Evolutionary conservation across 1,140 invertebrate species (phyloP).

Genomic region (Aphelinus certus): DNA sequence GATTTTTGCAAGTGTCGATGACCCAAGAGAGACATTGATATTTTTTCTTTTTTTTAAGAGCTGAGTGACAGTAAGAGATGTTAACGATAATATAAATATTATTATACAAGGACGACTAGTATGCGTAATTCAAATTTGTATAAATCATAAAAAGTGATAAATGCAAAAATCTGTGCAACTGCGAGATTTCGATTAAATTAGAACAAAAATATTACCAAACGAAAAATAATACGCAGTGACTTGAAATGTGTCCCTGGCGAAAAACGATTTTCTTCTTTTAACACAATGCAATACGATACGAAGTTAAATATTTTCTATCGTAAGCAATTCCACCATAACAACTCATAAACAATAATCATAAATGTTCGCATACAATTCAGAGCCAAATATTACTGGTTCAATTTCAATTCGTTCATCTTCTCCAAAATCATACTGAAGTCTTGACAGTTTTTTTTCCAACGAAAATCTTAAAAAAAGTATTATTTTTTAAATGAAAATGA

Average conservation of each 20-base stretch:
- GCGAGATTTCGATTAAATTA: conserved; percentile 34
- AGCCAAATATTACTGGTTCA: too few relatives aligned
- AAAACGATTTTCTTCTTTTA: background rate
- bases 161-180: conserved; percentile 8
- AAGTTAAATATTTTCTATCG: too few relatives aligned
- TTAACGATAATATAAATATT: conserved; percentile 39
- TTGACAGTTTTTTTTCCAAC: too few relatives aligned
- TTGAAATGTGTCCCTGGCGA: conserved; percentile 27
- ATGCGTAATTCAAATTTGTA: conserved; percentile 21
- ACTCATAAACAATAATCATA: too few relatives aligned
- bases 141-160: conserved; percentile 27
- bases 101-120: conserved; percentile 42
- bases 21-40: conserved; percentile 19
- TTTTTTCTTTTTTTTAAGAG: conserved; percentile 10
- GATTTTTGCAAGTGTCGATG: conserved; percentile 27
- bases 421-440: too few relatives aligned
- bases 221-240: conserved; percentile 31
- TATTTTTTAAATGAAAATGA: too few relatives aligned
- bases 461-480: too few relatives aligned
- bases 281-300: background rate
- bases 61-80: conserved; percentile 25
- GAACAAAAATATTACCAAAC: conserved; percentile 43
- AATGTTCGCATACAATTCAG: too few relatives aligned
- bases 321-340: too few relatives aligned
- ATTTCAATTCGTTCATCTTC: too few relatives aligned